Evolutionary conservation across 2,797 vertebrate genomes (phyloP).

Genomic region (Tenualosa ilisha): DNA sequence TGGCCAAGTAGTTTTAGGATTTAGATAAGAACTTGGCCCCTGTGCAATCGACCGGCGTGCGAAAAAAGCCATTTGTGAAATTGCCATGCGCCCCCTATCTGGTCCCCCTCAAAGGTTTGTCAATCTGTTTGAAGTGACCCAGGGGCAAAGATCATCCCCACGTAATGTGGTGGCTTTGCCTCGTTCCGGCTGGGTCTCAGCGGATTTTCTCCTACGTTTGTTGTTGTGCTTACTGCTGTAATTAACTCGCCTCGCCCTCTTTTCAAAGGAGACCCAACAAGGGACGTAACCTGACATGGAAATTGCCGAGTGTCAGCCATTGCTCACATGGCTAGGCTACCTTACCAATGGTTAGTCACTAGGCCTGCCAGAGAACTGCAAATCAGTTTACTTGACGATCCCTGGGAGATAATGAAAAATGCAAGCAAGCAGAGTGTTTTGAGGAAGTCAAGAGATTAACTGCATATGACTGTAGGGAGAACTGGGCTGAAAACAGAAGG

Average conservation of each 20-base stretch:
- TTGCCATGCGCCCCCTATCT: conserved; percentile 69
- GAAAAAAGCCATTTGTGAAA: conserved; percentile 74
- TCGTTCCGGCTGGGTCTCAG: conserved; percentile 64
- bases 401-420: not conserved
- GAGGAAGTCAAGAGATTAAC: not conserved
- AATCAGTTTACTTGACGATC: not conserved
- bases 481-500: not conserved
- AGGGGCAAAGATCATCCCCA: conserved; percentile 78
- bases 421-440: not conserved
- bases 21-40: conserved; percentile 75
- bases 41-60: conserved; percentile 72
- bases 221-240: conserved; percentile 55
- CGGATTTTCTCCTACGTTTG: conserved; percentile 27
- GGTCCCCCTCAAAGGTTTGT: conserved; percentile 66
- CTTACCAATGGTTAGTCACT: not conserved
- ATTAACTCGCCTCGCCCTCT: conserved; percentile 53
- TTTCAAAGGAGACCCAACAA: not conserved
- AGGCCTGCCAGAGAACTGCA: not conserved
- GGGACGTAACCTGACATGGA: not conserved
- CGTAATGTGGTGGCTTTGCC: conserved; percentile 77
- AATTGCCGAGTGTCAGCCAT: not conserved
- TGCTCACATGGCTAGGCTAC: not conserved
- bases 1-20: conserved; percentile 64
- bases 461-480: not conserved
- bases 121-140: conserved; percentile 80